Evolutionary conservation across 2,797 vertebrate species (phyloP), one percentile per base, ranked within the genome.

Genomic region (Astyanax mexicanus): DNA sequence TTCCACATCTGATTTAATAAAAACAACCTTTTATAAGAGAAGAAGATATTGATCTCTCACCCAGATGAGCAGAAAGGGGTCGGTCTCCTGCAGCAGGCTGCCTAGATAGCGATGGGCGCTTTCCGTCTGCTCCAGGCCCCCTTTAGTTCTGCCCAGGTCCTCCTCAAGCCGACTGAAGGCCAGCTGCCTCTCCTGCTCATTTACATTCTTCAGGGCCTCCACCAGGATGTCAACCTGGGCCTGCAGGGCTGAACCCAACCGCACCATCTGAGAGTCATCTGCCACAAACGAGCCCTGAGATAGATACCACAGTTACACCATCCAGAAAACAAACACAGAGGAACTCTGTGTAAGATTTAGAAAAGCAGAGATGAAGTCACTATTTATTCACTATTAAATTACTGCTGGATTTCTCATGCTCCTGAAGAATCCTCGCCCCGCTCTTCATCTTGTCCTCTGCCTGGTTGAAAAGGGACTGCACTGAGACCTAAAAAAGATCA

Each of bases 11-110:
- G n/a, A n/a, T n/a, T n/a, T n/a, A n/a, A n/a, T n/a, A n/a, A n/a
- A n/a, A n/a, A n/a, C n/a, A n/a, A n/a, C n/a, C 29, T 32, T 29
- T 32, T 29, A 5, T 37, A 25, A 27, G 13, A 15, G 11, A 12
- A 4, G 2, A 25, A 54, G 11, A 25, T 2, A 2, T 0, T 3
- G 51, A 15, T 15, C 23, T 60, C 87, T 84, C 78, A 92, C 91
- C 92, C 92, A 92, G 83, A 94, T 90, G 61, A 94, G 88, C 69
- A 93, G 78, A 84, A 92, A 92, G 68, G 92, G 92, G 86, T 92
- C 92, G 0, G 84, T 87, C 84, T 92, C 89, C 3, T 83, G 81
- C 78, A 91, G 85, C 83, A 92, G 83, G 0, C 88, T 80, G 55
- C 80, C 57, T 79, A 94, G 85, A 76, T 91, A 89, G 12, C 73